Base-by-base conservation (phyloP, 2,888 invertebrate genomes). In the Cactoblastis cactorum region DNA sequence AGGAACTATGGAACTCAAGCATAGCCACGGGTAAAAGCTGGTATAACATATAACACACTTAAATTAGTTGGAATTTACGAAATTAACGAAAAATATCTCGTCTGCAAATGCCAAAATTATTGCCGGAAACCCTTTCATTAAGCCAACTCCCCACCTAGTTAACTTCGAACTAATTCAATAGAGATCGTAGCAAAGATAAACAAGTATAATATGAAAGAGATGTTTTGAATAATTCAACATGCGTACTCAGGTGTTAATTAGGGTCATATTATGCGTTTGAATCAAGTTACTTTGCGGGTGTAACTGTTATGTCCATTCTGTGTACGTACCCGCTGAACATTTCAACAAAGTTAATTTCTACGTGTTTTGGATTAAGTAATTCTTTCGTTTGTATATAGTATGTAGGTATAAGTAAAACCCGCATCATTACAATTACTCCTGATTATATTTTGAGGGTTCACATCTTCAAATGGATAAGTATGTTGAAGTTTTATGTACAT, bases 131-230 rank as follows among this genome's bases (percentile, higher is more conserved):
- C 43, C 41, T 43, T 14, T 43, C 15, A 43, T 43, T 15, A 43
- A 15, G 28, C 28, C 15, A 32, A 43, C 28, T 46, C 19, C 17
- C 18, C 19, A 49, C 38, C 38, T 15, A 32, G 43, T 43, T 43
- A 43, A 24, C 43, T 43, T 43, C 32, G 37, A 32, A 28, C 53
- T 51, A 55, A 62, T 61, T 59, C 54, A 52, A 61, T 61, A 59
- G 55, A 55, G 55, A 57, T 59, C 45, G 54, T 45, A 43, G 49
- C 45, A 51, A 5, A 51, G 59, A 59, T 59, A 57, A 53, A 50
- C 45, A 34, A 28, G 37, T 37, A 22, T 34, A 28, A 38, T 38
- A 51, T 45, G 15, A 19, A 32, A 28, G 41, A 49, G 35, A 24
- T 49, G 49, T 54, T 56, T 47, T 28, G 49, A 35, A 50, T 51